Conservation (phyloP, 2,113 vertebrate genomes). For the Gambusia holbrooki region DNA sequence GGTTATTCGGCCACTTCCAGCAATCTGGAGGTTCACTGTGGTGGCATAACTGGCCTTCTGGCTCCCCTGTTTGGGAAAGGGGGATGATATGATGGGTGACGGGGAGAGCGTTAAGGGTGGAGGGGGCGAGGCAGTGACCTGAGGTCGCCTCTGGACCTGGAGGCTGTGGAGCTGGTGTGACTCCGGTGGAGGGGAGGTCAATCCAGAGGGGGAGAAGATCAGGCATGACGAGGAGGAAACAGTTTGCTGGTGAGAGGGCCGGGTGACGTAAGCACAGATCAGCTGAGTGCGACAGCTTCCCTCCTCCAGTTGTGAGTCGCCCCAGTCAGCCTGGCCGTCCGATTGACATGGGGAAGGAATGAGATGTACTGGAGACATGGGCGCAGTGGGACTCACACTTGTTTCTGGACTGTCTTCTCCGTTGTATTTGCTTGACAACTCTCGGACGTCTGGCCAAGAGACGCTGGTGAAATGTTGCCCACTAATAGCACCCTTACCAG, state of each 20-base stretch:
- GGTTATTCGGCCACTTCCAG: constrained; percentile 84
- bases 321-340: constrained; percentile 37
- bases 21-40: constrained; percentile 89
- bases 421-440: constrained; percentile 72
- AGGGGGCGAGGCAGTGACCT: constrained; percentile 4
- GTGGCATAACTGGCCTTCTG: constrained; percentile 88
- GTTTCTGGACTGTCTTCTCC: constrained; percentile 28
- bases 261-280: constrained; percentile 74
- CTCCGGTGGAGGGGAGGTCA: constrained; percentile 24
- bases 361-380: not conserved
- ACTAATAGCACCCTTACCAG: constrained; percentile 32
- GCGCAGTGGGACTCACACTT: not conserved
- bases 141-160: constrained; percentile 19
- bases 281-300: constrained; percentile 70
- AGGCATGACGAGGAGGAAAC: constrained; percentile 12
- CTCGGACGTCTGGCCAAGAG: constrained; percentile 74
- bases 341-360: constrained; percentile 18
- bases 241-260: constrained; percentile 22
- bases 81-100: constrained; percentile 5
- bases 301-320: constrained; percentile 48
- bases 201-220: constrained; percentile 23
- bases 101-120: not conserved
- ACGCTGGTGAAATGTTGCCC: constrained; percentile 73
- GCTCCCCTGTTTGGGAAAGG: constrained; percentile 36
- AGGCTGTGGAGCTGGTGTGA: constrained; percentile 10